These are phyloP conservation scores for Stercorarius parasiticus DNA, from an alignment of 2,113 vertebrate species.

Conservation along the genomic window DNA sequence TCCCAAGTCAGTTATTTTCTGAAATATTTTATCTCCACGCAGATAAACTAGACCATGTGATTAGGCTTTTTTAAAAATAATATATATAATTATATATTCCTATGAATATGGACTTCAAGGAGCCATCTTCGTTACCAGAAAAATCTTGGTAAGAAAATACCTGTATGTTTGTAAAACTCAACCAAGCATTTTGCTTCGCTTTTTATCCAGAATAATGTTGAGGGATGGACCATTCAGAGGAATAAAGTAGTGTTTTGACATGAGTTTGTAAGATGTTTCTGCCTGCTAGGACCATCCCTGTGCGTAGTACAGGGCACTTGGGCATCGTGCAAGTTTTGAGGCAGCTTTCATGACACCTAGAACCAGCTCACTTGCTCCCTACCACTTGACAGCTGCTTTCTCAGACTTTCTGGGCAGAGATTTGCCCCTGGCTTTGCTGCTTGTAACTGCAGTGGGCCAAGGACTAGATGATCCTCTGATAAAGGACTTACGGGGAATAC, in stretches of 20 bases:
- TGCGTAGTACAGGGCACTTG: fast-evolving
- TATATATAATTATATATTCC: background rate
- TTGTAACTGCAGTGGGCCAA: background rate
- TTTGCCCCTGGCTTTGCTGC: background rate
- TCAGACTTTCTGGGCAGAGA: background rate
- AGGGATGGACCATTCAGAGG: background rate
- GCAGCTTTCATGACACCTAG: background rate
- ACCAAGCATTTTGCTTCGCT: background rate
- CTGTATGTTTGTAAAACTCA: background rate
- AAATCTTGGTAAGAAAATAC: background rate
- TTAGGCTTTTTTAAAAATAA: background rate
- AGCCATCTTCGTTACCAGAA: background rate
- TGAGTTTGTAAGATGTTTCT: background rate
- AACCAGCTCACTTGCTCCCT: background rate
- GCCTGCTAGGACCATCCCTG: background rate
- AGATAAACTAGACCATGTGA: background rate
- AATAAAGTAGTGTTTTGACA: background rate
- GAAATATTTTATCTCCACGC: background rate
- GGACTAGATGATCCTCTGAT: background rate
- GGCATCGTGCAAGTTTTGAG: background rate
- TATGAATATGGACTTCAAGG: background rate
- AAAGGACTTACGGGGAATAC: background rate
- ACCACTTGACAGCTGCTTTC: background rate
- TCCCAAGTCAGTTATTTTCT: background rate
- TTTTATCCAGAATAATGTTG: background rate